phyloP scores from a whole-genome alignment of 2,797 vertebrate species.

The Intellagama lesueurii region DNA sequence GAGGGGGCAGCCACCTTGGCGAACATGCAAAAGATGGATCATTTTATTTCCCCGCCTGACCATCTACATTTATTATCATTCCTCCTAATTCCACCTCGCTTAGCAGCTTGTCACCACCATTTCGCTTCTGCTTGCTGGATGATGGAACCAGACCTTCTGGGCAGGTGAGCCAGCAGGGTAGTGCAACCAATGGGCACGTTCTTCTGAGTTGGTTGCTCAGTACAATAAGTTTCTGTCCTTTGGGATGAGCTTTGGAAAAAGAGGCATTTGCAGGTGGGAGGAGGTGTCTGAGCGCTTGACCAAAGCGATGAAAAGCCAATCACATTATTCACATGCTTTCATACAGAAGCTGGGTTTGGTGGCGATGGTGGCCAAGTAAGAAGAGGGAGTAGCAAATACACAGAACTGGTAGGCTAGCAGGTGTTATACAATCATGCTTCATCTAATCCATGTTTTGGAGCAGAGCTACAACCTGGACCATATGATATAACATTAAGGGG shows the following conservation, averaged over 20 bases:
- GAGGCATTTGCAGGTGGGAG: background rate
- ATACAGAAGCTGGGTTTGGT: background rate
- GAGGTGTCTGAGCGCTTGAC: background rate
- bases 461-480: background rate
- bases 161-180: constrained; percentile 41
- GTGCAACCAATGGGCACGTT: constrained; percentile 40
- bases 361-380: background rate
- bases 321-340: constrained; percentile 1
- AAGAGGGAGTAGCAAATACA: background rate
- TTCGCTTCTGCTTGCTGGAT: constrained; percentile 66
- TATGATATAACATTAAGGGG: background rate
- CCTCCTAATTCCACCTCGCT: constrained; percentile 75
- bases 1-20: constrained; percentile 75
- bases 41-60: constrained; percentile 83
- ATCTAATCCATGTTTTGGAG: background rate
- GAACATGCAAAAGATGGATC: constrained; percentile 92
- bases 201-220: background rate
- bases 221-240: background rate
- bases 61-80: constrained; percentile 81
- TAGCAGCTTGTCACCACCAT: constrained; percentile 73
- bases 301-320: constrained; percentile 3
- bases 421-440: background rate
- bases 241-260: background rate
- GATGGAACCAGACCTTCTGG: constrained; percentile 60
- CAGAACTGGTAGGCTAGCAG: background rate